These are phyloP conservation scores for Acestrorhynchus altus DNA, from an alignment of 2,797 vertebrate genomes.

Conservation along the genomic window DNA sequence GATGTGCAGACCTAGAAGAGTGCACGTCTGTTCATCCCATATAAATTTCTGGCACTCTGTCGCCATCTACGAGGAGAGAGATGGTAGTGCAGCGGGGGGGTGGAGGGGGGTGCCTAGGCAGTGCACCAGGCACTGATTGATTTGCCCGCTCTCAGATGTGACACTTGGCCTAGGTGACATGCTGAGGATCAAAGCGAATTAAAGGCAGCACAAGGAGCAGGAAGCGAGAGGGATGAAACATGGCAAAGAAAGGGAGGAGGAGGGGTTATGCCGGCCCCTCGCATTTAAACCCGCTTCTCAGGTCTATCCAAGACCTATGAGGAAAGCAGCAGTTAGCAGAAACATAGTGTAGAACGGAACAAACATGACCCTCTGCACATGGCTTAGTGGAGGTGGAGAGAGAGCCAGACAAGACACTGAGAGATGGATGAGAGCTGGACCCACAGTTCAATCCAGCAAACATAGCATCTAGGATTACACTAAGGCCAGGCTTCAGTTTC, in stretches of 20 bases:
- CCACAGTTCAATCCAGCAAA: constrained; percentile 24
- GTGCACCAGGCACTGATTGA: constrained; percentile 49
- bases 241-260: neutral
- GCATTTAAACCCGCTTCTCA: constrained; percentile 5
- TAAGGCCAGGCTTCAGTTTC: constrained; percentile 24
- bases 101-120: neutral
- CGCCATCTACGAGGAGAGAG: constrained; percentile 74
- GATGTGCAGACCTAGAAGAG: constrained; percentile 19
- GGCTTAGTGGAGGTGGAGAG: constrained; percentile 9
- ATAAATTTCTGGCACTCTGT: constrained; percentile 72
- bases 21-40: constrained; percentile 9
- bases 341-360: constrained; percentile 25
- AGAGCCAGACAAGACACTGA: constrained; percentile 6
- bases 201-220: constrained; percentile 50
- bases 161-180: constrained; percentile 41
- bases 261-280: constrained; percentile 16
- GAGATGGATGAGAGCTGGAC: constrained; percentile 11
- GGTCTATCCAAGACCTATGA: constrained; percentile 2
- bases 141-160: constrained; percentile 46
- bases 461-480: constrained; percentile 37
- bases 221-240: constrained; percentile 19
- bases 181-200: constrained; percentile 52
- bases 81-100: constrained; percentile 58
- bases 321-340: constrained; percentile 29
- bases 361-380: constrained; percentile 30